phyloP scores from a whole-genome alignment of 2,797 vertebrate species.

The Lateolabrax maculatus region DNA sequence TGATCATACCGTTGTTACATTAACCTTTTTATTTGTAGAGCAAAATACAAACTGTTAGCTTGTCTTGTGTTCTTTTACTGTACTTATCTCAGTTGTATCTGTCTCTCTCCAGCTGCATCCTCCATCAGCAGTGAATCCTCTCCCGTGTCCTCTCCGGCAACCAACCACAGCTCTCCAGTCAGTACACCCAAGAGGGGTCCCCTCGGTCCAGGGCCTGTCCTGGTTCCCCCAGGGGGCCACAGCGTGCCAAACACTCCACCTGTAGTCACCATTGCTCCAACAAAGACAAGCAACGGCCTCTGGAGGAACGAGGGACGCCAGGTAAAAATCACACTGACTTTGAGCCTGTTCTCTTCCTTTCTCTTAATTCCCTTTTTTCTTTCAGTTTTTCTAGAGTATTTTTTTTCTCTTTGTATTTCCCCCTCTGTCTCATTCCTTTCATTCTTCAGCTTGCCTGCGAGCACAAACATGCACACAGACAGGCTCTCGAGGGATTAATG shows the following conservation, averaged over 20 bases:
- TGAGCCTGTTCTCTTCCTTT: neutral
- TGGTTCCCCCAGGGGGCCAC: conserved; percentile 93
- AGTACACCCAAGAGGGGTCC: conserved; percentile 97
- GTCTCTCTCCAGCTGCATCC: conserved; percentile 87
- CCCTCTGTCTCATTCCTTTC: conserved; percentile 9
- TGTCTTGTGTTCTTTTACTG: conserved; percentile 8
- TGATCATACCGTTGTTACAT: conserved; percentile 26
- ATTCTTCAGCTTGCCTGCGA: conserved; percentile 22
- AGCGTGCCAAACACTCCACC: conserved; percentile 97
- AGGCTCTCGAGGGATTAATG: conserved; percentile 57
- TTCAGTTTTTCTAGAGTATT: conserved; percentile 7
- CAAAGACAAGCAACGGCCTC: conserved; percentile 96
- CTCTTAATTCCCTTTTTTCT: neutral
- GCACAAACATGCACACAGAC: conserved; percentile 38
- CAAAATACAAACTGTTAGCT: neutral
- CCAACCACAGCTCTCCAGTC: conserved; percentile 98
- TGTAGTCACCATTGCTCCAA: conserved; percentile 98
- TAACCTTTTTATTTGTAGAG: conserved; percentile 13
- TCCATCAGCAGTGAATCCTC: conserved; percentile 99
- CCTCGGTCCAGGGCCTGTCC: conserved; percentile 94
- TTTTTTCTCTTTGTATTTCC: conserved; percentile 8
- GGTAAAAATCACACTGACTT: conserved; percentile 75
- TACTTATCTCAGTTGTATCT: conserved; percentile 25
- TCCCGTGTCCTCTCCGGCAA: conserved; percentile 96
- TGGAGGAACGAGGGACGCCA: conserved; percentile 96